Base-by-base conservation (phyloP, 1,140 invertebrate species). In the Scaptomyza graminum region DNA sequence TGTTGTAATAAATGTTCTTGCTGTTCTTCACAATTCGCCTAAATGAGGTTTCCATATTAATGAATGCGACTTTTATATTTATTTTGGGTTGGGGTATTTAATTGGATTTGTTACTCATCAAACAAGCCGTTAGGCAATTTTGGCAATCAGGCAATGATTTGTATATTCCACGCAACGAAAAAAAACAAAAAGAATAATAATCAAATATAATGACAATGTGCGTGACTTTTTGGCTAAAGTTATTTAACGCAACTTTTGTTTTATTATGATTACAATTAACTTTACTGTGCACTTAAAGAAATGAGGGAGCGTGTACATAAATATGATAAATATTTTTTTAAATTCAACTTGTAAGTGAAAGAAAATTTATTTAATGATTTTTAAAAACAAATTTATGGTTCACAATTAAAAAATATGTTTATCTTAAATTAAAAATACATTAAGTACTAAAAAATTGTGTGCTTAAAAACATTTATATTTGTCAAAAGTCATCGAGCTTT, bases 1-100 rank as follows among this genome's bases (percentile, higher is more conserved):
- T 88, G 79, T 83, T 77, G 72, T 67, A 83, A 79, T 71, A 69
- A 79, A 82, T 62, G 70, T 79, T 66, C 31, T 34, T 34, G 31
- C 9, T 37, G 34, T 37, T 37, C 67, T 79, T 82, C 78, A 72
- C 78, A 76, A 44, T 44, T 46, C 47, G 28, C 28, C 37, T 61
- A 57, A 60, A 70, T 66, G 63, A 54, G 51, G 44, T 31, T 54
- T 39, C 18, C 54, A 31, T 51, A 31, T 52, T 49, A 67, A 59
- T 59, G 15, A 74, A 74, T 64, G 69, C 50, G 46, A 43, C 63
- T 75, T 50, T 31, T 28, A 3, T 8, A n/a, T 9, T 16, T 44
- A 5, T n/a, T 11, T 5, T 12, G 54, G 18, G 11, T 43, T 6
- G 15, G 11, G 47, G 28, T 22, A 31, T 55, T 55, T 76, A 79